phyloP scores from a whole-genome alignment of 1,140 invertebrate genomes.

The Cryptotermes secundus region DNA sequence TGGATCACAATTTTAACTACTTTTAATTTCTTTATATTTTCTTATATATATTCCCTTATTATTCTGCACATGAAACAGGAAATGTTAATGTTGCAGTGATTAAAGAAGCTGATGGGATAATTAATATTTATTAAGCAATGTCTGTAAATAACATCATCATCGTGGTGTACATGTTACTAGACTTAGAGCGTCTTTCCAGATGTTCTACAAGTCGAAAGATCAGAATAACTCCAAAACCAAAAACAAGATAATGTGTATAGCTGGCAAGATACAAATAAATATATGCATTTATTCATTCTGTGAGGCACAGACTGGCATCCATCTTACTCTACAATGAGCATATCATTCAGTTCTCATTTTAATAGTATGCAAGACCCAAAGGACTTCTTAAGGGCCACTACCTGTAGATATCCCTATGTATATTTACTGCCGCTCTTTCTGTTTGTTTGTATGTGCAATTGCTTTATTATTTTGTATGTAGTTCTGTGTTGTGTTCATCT shows the following conservation, averaged over 20 bases:
- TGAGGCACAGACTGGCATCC: not conserved
- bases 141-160: no score
- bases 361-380: not conserved
- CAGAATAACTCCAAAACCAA: not conserved
- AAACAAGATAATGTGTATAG: not conserved
- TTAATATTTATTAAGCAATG: no score
- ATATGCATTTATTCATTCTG: not conserved
- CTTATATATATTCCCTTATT: no score
- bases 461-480: not conserved
- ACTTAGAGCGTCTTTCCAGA: not conserved
- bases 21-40: no score
- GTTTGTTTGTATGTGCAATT: not conserved
- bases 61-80: no score
- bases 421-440: not conserved
- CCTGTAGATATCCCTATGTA: not conserved
- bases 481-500: not conserved
- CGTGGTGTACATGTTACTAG: not conserved
- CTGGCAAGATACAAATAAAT: not conserved
- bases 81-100: no score
- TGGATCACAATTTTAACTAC: no score
- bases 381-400: not conserved
- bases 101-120: no score
- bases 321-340: not conserved
- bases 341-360: not conserved
- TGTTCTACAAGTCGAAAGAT: not conserved